These are phyloP conservation scores for Sturmia bella DNA, from an alignment of 2,888 invertebrate genomes.

Conservation along the genomic window DNA sequence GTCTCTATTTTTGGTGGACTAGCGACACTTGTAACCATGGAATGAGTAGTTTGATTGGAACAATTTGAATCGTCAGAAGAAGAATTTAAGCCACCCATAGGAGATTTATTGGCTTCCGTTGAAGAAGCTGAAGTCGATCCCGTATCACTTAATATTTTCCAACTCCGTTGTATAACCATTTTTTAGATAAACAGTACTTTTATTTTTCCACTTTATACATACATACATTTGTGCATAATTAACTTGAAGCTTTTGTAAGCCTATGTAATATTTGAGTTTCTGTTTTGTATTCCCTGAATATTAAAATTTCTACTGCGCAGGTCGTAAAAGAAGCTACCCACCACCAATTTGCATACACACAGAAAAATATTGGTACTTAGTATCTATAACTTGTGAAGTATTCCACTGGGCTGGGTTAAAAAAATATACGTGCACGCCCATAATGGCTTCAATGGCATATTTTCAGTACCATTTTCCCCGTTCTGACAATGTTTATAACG, in stretches of 20 bases:
- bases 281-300: not conserved
- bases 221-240: not conserved
- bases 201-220: not conserved
- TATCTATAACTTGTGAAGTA: no score
- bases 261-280: slow-evolving; percentile 18
- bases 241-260: not conserved
- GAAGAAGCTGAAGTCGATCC: slow-evolving; percentile 73
- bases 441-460: no score
- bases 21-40: slow-evolving; percentile 77
- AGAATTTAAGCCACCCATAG: slow-evolving; percentile 76
- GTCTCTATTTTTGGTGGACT: slow-evolving; percentile 66
- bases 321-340: not conserved
- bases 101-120: slow-evolving; percentile 75
- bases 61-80: slow-evolving; percentile 82
- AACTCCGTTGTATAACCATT: slow-evolving; percentile 81
- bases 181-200: slow-evolving; percentile 24
- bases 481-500: no score
- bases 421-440: no score
- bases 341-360: no score
- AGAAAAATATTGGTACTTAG: no score
- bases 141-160: slow-evolving; percentile 79
- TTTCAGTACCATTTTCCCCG: no score
- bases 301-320: slow-evolving; percentile 31
- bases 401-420: no score
- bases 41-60: slow-evolving; percentile 80